Base-by-base conservation (phyloP, 92 coral and sea anemone species). In the Bergia puertoricense region DNA sequence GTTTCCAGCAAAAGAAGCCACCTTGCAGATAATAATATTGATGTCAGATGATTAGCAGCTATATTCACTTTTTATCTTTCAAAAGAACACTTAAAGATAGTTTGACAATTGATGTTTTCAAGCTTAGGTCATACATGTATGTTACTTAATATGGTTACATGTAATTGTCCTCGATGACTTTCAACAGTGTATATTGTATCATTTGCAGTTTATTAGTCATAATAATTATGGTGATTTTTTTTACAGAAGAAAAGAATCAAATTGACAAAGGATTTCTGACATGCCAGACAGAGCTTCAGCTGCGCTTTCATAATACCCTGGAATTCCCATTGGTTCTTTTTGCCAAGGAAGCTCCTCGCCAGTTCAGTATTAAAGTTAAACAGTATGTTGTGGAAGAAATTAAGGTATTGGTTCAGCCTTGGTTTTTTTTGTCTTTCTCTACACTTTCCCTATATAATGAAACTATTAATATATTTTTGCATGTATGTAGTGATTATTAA, bases 291-390 rank as follows among this genome's bases (percentile, higher is more conserved):
- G 87, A 84, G 40, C 41, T 84, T 2, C 87, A 46, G 67, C 75
- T 84, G 23, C 69, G 65, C 46, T 36, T 84, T 45, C 87, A 84
- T 48, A 84, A 71, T 84, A 44, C 87, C 46, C 65, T 51, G 30
- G 79, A 84, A 6, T 84, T 71, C 48, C 87, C 87, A 41, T 45
- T 84, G 65, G 87, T 45, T 30, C 87, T 84, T 2, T 84, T 84
- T 45, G 59, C 42, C 16, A 37, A 69, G 68, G 78, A 84, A 37
- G 16, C 79, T 46, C 87, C 87, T 3, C 10, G 37, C 37, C 78
- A 84, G 78, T 84, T 84, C 75, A 84, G 46, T 45, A 30, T 84
- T 56, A 84, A 8, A 14, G 44, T 84, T 38, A 84, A 71, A 15
- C 66, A 84, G 43, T 84, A 30, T 37, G 51, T 14, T 42, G 79